phyloP scores from a whole-genome alignment of 2,888 invertebrate species.

The Aphidoletes aphidimyza region DNA sequence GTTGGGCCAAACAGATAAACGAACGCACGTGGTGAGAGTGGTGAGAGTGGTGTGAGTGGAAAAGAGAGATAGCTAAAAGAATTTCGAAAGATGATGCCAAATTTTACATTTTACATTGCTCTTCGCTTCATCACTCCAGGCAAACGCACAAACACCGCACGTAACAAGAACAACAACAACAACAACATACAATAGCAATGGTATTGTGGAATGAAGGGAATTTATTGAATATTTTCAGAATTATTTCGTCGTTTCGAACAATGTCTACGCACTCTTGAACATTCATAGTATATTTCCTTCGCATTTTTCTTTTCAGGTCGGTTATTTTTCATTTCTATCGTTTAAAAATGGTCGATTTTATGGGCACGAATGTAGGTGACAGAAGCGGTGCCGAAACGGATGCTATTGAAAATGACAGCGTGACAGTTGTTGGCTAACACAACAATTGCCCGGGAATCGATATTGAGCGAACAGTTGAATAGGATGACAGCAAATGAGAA shows the following conservation, averaged over 20 bases:
- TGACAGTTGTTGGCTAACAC: background rate
- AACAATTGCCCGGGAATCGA: conserved; percentile 26
- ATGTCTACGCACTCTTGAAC: background rate
- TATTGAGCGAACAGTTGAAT: background rate
- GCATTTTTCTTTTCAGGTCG: too few species aligned
- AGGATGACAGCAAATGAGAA: conserved; percentile 2
- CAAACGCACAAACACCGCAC: background rate
- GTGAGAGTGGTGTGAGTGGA: too few species aligned
- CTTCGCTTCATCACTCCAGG: background rate
- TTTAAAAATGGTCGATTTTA: background rate
- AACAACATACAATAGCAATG: background rate
- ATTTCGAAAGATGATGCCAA: background rate
- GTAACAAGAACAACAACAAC: background rate
- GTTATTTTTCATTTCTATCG: too few species aligned
- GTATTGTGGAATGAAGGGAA: background rate
- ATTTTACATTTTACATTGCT: background rate
- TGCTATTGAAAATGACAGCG: background rate
- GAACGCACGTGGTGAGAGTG: background rate
- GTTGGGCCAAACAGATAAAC: too few species aligned
- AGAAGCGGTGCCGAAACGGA: background rate
- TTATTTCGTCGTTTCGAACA: background rate
- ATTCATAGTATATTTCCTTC: too few species aligned
- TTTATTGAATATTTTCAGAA: conserved; percentile 6
- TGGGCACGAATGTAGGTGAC: background rate
- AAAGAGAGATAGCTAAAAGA: background rate